phyloP scores from a whole-genome alignment of 2,888 invertebrate genomes.

The Torymus tubicola region DNA sequence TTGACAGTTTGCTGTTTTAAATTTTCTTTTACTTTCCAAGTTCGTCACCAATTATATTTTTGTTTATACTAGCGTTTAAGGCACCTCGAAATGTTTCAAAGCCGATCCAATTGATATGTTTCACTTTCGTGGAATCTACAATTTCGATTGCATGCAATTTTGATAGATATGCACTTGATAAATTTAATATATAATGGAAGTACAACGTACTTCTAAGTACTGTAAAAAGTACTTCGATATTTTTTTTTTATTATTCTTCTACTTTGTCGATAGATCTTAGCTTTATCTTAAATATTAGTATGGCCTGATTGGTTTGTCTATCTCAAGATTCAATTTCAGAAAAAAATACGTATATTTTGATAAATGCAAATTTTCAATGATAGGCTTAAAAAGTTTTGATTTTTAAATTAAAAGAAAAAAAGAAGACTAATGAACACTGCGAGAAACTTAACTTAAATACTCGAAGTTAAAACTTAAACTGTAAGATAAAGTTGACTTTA shows the following conservation, averaged over 20 bases:
- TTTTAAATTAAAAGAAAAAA: conserved; percentile 3
- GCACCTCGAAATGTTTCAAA: conserved; percentile 38
- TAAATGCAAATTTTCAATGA: conserved; percentile 12
- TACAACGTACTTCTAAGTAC: conserved; percentile 39
- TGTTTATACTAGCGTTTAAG: conserved; percentile 25
- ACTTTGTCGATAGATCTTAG: conserved; percentile 13
- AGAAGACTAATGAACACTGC: neutral
- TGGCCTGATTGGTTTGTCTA: conserved; percentile 4
- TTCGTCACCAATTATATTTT: conserved; percentile 9
- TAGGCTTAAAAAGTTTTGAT: neutral
- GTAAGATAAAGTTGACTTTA: too few species aligned
- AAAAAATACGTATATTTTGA: neutral
- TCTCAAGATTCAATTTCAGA: conserved; percentile 16
- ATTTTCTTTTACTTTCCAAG: conserved; percentile 16
- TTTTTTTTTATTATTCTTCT: conserved; percentile 21
- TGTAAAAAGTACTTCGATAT: conserved; percentile 20
- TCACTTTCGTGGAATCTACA: neutral
- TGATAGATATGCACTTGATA: neutral
- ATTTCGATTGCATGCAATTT: conserved; percentile 4
- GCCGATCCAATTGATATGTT: conserved; percentile 11
- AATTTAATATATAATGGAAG: conserved; percentile 38
- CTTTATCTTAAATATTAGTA: conserved; percentile 13
- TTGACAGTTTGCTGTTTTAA: conserved; percentile 1
- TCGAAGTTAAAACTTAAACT: neutral
- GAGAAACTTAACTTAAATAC: neutral